A percentile compares a stretch with the other conserved stretches of the same genome.
Evolutionary conservation across 2,797 vertebrate species (phyloP).

Genomic region (Fistularia tabacaria): DNA sequence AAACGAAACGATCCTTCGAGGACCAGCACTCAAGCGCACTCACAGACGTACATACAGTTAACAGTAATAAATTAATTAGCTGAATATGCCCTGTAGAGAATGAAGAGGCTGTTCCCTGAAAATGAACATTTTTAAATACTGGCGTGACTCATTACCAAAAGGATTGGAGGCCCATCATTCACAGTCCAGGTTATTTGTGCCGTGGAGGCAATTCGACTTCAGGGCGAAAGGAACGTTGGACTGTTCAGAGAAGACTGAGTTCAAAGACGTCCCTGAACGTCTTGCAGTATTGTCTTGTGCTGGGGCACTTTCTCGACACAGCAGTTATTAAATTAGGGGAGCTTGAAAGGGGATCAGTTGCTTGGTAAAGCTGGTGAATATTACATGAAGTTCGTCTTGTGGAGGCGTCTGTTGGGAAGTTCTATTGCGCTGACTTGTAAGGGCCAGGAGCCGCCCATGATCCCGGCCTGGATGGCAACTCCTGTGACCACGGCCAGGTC

Average conservation of each 20-base stretch:
- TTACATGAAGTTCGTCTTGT: slow-evolving; percentile 91
- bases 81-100: slow-evolving; percentile 18
- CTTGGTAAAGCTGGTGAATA: not conserved
- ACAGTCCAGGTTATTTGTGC: too few species aligned
- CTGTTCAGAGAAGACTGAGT: too few species aligned
- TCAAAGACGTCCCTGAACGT: too few species aligned
- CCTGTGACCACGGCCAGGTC: slow-evolving; percentile 94
- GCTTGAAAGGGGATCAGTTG: slow-evolving; percentile 1
- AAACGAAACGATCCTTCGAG: too few species aligned
- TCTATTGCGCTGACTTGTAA: slow-evolving; percentile 96
- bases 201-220: too few species aligned
- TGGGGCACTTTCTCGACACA: not conserved
- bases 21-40: not conserved
- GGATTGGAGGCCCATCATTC: too few species aligned
- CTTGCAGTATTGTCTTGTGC: too few species aligned
- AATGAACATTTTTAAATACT: too few species aligned
- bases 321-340: slow-evolving; percentile 13
- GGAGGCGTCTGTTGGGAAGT: slow-evolving; percentile 92
- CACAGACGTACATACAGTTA: slow-evolving; percentile 1
- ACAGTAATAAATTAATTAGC: slow-evolving; percentile 68
- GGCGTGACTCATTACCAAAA: too few species aligned
- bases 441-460: slow-evolving; percentile 96
- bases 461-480: slow-evolving; percentile 94
- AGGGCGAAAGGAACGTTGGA: too few species aligned
- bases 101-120: too few species aligned